Conservation (phyloP, 1,140 invertebrate species). For the Nixonia krombeini region DNA sequence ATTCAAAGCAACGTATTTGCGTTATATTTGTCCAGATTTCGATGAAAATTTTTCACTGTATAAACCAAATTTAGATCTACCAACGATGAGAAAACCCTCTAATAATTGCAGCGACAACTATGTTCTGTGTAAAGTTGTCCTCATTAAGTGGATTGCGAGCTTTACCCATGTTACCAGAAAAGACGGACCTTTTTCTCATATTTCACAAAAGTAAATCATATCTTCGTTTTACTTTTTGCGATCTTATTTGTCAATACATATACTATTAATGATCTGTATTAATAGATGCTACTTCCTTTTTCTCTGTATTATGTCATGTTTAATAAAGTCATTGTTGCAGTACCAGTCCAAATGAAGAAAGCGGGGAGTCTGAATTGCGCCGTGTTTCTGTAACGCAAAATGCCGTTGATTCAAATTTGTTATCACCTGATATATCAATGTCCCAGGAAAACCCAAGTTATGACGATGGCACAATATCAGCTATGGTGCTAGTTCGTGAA, state of each 20-base stretch:
- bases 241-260: not conserved
- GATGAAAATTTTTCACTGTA: slow-evolving; percentile 88
- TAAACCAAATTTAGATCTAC: slow-evolving; percentile 86
- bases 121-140: slow-evolving; percentile 82
- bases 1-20: slow-evolving; percentile 93
- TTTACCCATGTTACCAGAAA: slow-evolving; percentile 84
- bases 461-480: slow-evolving; percentile 61
- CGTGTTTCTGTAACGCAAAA: slow-evolving; percentile 64
- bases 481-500: slow-evolving; percentile 81
- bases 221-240: not conserved
- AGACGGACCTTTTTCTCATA: slow-evolving; percentile 67
- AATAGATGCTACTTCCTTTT: too few species aligned
- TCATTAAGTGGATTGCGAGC: slow-evolving; percentile 91
- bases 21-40: slow-evolving; percentile 92
- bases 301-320: too few species aligned
- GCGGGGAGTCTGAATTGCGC: slow-evolving; percentile 57
- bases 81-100: slow-evolving; percentile 66
- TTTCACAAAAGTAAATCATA: slow-evolving; percentile 57
- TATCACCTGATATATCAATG: slow-evolving; percentile 57
- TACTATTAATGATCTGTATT: slow-evolving; percentile 1
- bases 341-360: slow-evolving; percentile 63
- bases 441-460: slow-evolving; percentile 57
- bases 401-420: slow-evolving; percentile 55
- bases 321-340: slow-evolving; percentile 26
- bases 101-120: slow-evolving; percentile 76